Evolutionary conservation across 2,888 invertebrate species (phyloP).

Genomic region (Orthosia incerta): DNA sequence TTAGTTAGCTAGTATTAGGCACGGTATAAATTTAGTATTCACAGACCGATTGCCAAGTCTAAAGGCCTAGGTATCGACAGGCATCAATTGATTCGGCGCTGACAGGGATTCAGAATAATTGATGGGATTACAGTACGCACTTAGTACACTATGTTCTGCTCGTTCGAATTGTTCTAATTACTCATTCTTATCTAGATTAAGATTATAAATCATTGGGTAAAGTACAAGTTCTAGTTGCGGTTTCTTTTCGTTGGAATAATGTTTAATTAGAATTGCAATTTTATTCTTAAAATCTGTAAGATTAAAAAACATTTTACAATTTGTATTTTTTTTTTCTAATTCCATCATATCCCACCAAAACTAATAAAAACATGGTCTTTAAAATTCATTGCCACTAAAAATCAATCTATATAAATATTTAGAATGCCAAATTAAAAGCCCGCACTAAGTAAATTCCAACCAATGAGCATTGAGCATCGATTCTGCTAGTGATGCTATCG

Average conservation of each 20-base stretch:
- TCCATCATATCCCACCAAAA: too few relatives aligned
- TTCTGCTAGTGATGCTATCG: conserved; percentile 55
- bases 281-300: too few relatives aligned
- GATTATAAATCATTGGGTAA: background rate
- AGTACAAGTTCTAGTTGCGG: background rate
- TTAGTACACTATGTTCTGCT: conserved; percentile 31
- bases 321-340: background rate
- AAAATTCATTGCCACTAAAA: background rate
- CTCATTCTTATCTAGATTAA: background rate
- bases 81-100: conserved; percentile 25
- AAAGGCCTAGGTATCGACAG: conserved; percentile 12
- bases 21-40: conserved; percentile 13
- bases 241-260: background rate
- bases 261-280: background rate
- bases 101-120: conserved; percentile 51
- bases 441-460: conserved; percentile 39
- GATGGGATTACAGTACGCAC: conserved; percentile 48
- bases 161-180: background rate
- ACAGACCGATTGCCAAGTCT: conserved; percentile 7
- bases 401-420: conserved; percentile 9
- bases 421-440: conserved; percentile 22
- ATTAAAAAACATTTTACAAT: too few relatives aligned
- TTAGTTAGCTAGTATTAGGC: background rate
- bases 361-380: background rate
- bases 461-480: conserved; percentile 21